phyloP scores from a whole-genome alignment of 1,140 invertebrate genomes.

The Elymnias hypermnestra region DNA sequence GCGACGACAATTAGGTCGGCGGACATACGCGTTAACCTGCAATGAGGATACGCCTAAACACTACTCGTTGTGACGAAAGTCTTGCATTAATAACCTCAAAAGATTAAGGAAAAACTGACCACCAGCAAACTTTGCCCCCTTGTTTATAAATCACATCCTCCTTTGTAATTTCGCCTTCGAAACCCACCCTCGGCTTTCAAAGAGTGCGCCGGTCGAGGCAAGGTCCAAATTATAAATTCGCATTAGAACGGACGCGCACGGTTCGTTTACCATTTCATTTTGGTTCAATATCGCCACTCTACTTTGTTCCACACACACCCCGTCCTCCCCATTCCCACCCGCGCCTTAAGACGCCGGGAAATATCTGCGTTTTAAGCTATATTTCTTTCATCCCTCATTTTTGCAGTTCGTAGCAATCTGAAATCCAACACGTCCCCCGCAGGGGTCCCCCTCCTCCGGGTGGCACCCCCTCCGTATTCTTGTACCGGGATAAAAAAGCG shows the following conservation, averaged over 20 bases:
- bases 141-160: conserved; percentile 61
- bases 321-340: conserved; percentile 34
- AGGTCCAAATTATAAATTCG: conserved; percentile 76
- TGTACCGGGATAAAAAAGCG: conserved; percentile 72
- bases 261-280: conserved; percentile 76
- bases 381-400: conserved; percentile 79
- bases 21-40: conserved; percentile 70
- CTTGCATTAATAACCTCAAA: conserved; percentile 43
- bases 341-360: conserved; percentile 74
- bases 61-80: conserved; percentile 52
- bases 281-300: conserved; percentile 74
- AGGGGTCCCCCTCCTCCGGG: conserved; percentile 47
- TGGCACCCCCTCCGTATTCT: conserved; percentile 63
- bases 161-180: conserved; percentile 60
- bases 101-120: conserved; percentile 37
- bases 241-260: conserved; percentile 74
- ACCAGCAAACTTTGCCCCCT: conserved; percentile 37
- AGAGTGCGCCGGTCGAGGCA: conserved; percentile 58
- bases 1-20: conserved; percentile 70
- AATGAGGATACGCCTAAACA: conserved; percentile 74
- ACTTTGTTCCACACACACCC: conserved; percentile 75
- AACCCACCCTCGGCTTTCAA: conserved; percentile 58
- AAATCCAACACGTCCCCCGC: conserved; percentile 72
- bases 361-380: conserved; percentile 78
- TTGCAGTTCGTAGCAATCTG: conserved; percentile 77